Conservation (phyloP, 1,140 invertebrate genomes). For the Zaprionus ghesquierei region DNA sequence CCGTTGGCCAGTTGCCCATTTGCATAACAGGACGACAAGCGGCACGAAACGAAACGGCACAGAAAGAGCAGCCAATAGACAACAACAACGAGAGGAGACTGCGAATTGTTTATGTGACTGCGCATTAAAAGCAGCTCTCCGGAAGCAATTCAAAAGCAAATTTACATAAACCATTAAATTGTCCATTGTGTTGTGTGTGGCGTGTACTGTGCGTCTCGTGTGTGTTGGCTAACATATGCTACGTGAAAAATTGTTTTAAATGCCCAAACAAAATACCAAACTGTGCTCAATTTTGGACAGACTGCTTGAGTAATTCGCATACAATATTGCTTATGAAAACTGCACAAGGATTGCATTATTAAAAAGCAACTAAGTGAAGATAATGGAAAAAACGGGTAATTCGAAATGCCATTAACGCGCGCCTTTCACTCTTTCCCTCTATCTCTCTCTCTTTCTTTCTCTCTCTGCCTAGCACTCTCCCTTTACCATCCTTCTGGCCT, state of each 20-base stretch:
- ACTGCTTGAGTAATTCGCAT: not conserved
- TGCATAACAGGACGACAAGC: slow-evolving; percentile 48
- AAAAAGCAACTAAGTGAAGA: slow-evolving; percentile 28
- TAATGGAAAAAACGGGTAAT: slow-evolving; percentile 14
- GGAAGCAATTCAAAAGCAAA: slow-evolving; percentile 56
- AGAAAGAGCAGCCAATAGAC: slow-evolving; percentile 32
- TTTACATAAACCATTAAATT: slow-evolving; percentile 74
- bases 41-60: not conserved
- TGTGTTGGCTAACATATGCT: slow-evolving; percentile 29
- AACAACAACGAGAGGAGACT: slow-evolving; percentile 20
- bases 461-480: not conserved
- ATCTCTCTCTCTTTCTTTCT: not conserved
- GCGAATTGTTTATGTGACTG: slow-evolving; percentile 65
- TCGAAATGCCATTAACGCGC: slow-evolving; percentile 20
- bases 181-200: slow-evolving; percentile 31
- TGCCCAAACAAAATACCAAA: not conserved
- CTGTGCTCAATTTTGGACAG: not conserved
- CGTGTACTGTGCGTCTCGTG: not conserved
- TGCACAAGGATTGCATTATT: slow-evolving; percentile 19
- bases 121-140: slow-evolving; percentile 66
- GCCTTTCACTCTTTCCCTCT: not conserved
- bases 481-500: not conserved
- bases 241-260: not conserved
- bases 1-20: slow-evolving; percentile 57
- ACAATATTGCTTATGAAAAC: not conserved